Conservation (phyloP, 1,140 invertebrate genomes). For the Drosophila grimshawi region DNA sequence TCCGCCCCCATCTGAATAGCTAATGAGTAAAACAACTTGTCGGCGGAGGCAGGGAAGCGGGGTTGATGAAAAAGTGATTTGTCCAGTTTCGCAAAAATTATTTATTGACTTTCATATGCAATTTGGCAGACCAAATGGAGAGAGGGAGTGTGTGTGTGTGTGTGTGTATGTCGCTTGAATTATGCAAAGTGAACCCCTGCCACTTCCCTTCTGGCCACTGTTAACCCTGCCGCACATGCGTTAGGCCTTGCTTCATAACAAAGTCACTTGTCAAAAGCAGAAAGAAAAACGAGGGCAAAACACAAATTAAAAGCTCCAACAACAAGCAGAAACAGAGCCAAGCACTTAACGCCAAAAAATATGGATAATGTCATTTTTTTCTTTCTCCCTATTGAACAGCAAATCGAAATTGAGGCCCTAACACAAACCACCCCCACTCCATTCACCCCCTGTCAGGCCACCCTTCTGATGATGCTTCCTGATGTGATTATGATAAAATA, state of each 20-base stretch:
- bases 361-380: slow-evolving; percentile 76
- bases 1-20: slow-evolving; percentile 52
- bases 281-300: slow-evolving; percentile 47
- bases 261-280: slow-evolving; percentile 65
- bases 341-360: slow-evolving; percentile 80
- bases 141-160: slow-evolving; percentile 8
- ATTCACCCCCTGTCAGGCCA: not conserved
- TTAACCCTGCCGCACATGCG: not conserved
- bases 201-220: too few species aligned
- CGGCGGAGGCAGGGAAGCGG: not conserved
- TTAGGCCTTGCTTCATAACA: slow-evolving; percentile 21
- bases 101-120: slow-evolving; percentile 82
- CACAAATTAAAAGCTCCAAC: slow-evolving; percentile 65
- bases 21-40: slow-evolving; percentile 56
- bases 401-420: slow-evolving; percentile 26
- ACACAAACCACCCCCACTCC: not conserved
- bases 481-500: slow-evolving; percentile 84
- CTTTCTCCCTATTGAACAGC: slow-evolving; percentile 56
- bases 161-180: slow-evolving; percentile 52
- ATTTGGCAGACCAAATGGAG: slow-evolving; percentile 55
- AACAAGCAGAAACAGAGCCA: slow-evolving; percentile 24
- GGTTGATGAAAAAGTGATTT: slow-evolving; percentile 17
- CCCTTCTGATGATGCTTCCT: slow-evolving; percentile 60
- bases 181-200: slow-evolving; percentile 42
- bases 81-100: slow-evolving; percentile 51